Base-by-base conservation (phyloP, 2,888 invertebrate genomes). In the Tenthredo distinguenda region DNA sequence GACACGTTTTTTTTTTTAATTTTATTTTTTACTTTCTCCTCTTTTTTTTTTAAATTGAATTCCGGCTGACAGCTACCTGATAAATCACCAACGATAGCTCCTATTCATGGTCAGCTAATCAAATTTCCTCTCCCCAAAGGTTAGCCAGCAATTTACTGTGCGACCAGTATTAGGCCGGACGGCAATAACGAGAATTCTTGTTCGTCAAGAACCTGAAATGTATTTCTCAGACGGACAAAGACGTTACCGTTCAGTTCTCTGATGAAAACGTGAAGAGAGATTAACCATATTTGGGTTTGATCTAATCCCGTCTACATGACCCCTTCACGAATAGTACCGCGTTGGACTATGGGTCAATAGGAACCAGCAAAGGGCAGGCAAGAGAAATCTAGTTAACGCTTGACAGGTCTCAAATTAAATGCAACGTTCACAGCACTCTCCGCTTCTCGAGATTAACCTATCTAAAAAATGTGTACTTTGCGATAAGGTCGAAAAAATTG, bases 221-320 rank as follows among this genome's bases (percentile, higher is more conserved):
- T 40, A 37, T 58, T 21, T 81, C 21, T 62, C n/a, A 58, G 40
- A 31, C 81, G 37, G 81, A 81, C 58, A 81, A 62, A 81, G 81
- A 62, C 58, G 58, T 40, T 15, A n/a, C 31, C 81, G 37, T 77
- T 62, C 62, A 21, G 26, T 37, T 55, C 77, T 31, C 50, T 55
- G 81, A 81, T 81, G 81, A 81, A 81, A 81, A 81, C 62, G 81
- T 81, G 81, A 40, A 62, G 58, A 81, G 81, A 81, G 81, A 81
- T 81, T 81, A 81, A 81, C 81, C 81, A 81, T 62, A 62, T 81
- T 81, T 81, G 58, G 81, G 26, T 62, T 62, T 81, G 81, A 62
- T 81, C 81, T 81, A 81, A 81, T 81, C 58, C 81, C 81, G 81
- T 81, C 81, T 62, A 34, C 81, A 40, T 62, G 81, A 81, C 81